Base-by-base conservation (phyloP, 2,888 invertebrate genomes). In the Amphiduros pacificus region DNA sequence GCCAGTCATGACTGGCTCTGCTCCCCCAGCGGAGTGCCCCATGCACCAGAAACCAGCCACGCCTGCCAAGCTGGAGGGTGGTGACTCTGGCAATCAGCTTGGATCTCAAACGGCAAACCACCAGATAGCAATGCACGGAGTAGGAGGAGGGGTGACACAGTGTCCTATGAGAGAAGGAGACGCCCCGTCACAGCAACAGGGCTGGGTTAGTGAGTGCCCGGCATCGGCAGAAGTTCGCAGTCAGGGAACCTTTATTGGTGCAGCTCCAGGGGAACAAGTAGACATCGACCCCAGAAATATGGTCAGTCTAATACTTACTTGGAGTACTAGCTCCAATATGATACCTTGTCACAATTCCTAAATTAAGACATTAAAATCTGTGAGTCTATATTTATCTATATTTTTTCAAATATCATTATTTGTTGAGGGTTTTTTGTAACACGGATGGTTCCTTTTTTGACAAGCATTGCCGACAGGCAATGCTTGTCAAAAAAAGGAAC, bases 211-310 rank as follows among this genome's bases (percentile, higher is more conserved):
- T 20, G 53, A 53, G 29, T 53, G 53, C 31, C 53, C 53, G 9
- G 53, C 53, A 5, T 17, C 53, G 3, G 28, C 17, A 24, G 51
- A 5, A 14, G 26, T 17, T 51, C 9, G 51, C 17, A 24, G 20
- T 27, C 28, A 40, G 49, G 14, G 32, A 5, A 5, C n/a, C 20
- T n/a, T 22, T 22, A 44, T 4, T 44, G 44, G 44, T 9, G 44
- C n/a, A 44, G n/a, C 20, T 44, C 44, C 44, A 6, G 44, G n/a
- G 44, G 4, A 44, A 44, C 44, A 44, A 20, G 44, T 75, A 48
- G 90, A 91, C 72, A 86, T 93, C 27, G 91, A 92, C 83, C 93
- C 93, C 0, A 84, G 89, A 64, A 94, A 94, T 78, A 93, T 93
- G 91, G 90, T 89, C 83, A 73, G 74, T 36, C 31, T 29, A 31